These are phyloP conservation scores for Rhingia rostrata DNA, from an alignment of 2,888 invertebrate genomes.

Conservation along the genomic window DNA sequence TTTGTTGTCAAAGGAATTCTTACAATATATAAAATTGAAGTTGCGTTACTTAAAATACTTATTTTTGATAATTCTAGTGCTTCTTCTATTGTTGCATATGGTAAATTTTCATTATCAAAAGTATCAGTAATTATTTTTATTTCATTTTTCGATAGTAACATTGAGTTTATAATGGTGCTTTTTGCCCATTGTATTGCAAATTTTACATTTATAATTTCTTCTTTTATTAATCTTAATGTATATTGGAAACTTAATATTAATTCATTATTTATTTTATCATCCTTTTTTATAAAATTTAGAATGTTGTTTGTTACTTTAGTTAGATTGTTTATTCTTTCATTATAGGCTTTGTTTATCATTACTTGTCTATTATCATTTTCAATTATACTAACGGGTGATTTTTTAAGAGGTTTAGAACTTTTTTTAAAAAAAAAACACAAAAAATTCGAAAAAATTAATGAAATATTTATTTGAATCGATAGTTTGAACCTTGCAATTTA, in stretches of 20 bases:
- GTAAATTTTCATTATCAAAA: neutral
- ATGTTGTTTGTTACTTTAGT: neutral
- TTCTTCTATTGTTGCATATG: neutral
- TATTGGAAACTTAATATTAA: neutral
- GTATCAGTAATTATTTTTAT: neutral
- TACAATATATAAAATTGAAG: no score
- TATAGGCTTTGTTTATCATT: neutral
- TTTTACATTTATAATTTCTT: no score
- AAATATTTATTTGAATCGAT: no score
- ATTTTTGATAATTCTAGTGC: constrained; percentile 9
- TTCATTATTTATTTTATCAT: neutral
- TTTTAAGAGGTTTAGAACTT: no score
- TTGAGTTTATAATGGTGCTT: constrained; percentile 57
- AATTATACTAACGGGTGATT: no score
- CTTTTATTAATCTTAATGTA: neutral
- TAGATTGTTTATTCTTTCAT: constrained; percentile 3
- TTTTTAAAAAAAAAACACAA: no score
- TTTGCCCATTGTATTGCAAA: neutral
- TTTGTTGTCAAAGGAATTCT: constrained; percentile 52
- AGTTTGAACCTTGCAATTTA: no score
- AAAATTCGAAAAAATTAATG: no score
- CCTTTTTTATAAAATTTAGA: neutral
- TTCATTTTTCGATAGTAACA: neutral
- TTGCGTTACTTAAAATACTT: constrained; percentile 13
- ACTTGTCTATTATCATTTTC: constrained; percentile 30